Conservation (phyloP, 1,140 invertebrate genomes). For the Heliconius congener region DNA sequence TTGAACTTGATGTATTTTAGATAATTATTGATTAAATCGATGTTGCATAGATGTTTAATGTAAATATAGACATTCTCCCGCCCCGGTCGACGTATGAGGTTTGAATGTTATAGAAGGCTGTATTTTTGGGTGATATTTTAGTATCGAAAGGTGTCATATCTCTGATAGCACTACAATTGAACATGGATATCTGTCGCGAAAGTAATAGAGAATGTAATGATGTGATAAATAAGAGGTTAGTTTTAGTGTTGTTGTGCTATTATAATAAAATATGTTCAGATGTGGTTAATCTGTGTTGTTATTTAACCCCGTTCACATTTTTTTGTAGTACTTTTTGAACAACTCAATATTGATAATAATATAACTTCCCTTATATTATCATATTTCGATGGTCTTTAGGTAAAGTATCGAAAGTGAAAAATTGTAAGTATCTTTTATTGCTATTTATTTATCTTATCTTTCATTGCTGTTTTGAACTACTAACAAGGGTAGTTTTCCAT, state of each 20-base stretch:
- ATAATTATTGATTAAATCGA: constrained; percentile 80
- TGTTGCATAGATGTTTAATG: constrained; percentile 81
- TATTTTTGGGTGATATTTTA: constrained; percentile 81
- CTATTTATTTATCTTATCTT: no score
- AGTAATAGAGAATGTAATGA: constrained; percentile 66
- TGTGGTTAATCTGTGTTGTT: constrained; percentile 61
- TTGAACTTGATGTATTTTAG: constrained; percentile 81
- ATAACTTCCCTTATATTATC: background rate
- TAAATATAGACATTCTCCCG: constrained; percentile 70
- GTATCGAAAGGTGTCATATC: constrained; percentile 72
- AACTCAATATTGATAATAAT: background rate
- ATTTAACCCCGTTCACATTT: constrained; percentile 57
- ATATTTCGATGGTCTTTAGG: no score
- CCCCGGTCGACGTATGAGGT: constrained; percentile 60
- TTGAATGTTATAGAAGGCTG: constrained; percentile 79
- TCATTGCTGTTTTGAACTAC: no score
- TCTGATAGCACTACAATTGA: constrained; percentile 67
- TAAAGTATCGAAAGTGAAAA: no score
- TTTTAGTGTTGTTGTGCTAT: constrained; percentile 81
- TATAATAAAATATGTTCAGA: constrained; percentile 79
- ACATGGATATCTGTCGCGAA: constrained; percentile 49
- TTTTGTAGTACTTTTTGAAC: constrained; percentile 36
- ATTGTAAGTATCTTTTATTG: no score
- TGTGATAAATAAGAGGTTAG: constrained; percentile 76
- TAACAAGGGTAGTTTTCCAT: no score